These are phyloP conservation scores for Myrmecobius fasciatus DNA, from an alignment of 2,113 vertebrate genomes.

Conservation along the genomic window DNA sequence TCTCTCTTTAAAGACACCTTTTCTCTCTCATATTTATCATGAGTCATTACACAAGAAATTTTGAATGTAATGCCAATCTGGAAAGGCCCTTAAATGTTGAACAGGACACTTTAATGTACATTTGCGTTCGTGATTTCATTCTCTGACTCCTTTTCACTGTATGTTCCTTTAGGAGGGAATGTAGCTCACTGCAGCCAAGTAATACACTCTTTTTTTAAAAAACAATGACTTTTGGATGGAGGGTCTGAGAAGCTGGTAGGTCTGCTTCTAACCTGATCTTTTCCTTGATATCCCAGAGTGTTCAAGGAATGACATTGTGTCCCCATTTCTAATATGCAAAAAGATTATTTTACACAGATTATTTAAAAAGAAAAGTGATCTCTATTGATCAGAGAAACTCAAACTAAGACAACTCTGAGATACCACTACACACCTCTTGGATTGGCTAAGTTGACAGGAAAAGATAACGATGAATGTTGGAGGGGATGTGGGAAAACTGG, in stretches of 20 bases:
- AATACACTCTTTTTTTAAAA: constrained; percentile 64
- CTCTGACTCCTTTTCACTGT: constrained; percentile 31
- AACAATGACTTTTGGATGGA: constrained; percentile 32
- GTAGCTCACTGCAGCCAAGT: constrained; percentile 3
- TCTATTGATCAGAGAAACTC: too few species aligned
- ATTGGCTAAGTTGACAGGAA: too few species aligned
- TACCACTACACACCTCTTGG: too few species aligned
- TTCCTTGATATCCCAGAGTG: constrained; percentile 46
- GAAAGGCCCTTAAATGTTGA: not conserved
- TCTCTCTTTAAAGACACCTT: not conserved
- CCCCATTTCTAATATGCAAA: constrained; percentile 52
- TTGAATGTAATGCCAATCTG: not conserved
- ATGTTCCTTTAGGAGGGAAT: constrained; percentile 50
- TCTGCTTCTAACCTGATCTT: constrained; percentile 53
- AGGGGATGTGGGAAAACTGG: too few species aligned
- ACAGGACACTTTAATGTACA: not conserved
- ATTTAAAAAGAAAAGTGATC: too few species aligned
- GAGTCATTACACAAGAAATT: not conserved
- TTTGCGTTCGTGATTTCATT: not conserved
- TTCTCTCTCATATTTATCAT: not conserved
- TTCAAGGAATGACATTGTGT: constrained; percentile 53
- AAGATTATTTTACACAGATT: not conserved
- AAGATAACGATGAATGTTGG: too few species aligned
- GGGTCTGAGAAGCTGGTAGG: constrained; percentile 30
- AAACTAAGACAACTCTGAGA: too few species aligned